phyloP scores from a whole-genome alignment of 2,797 vertebrate genomes.

The Triplophysa yarkandensis region DNA sequence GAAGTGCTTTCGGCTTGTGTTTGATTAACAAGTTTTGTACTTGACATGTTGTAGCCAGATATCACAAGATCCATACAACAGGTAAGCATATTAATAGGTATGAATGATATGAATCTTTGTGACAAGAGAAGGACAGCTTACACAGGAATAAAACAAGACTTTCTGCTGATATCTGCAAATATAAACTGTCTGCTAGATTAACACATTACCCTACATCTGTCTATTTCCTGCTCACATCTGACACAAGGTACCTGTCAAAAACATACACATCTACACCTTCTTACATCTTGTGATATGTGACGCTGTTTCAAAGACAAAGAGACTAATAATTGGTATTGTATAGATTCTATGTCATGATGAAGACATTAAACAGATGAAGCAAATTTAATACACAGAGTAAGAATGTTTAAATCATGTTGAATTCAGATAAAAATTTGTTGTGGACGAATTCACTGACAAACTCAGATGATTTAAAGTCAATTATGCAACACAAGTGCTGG shows the following conservation, averaged over 20 bases:
- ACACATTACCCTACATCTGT: conserved; percentile 64
- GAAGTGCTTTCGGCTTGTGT: neutral
- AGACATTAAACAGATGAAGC: conserved; percentile 3
- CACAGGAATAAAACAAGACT: conserved; percentile 63
- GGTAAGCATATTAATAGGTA: conserved; percentile 40
- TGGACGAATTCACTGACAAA: conserved; percentile 38
- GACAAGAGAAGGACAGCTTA: conserved; percentile 64
- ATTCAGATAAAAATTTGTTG: neutral
- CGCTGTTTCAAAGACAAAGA: neutral
- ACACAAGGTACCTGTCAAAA: conserved; percentile 69
- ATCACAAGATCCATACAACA: conserved; percentile 52
- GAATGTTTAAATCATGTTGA: neutral
- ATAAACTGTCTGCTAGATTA: conserved; percentile 68
- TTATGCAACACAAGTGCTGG: conserved; percentile 51
- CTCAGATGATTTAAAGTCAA: conserved; percentile 52
- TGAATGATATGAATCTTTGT: conserved; percentile 61
- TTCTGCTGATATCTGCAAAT: conserved; percentile 75
- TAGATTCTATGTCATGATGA: conserved; percentile 13
- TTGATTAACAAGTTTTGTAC: neutral
- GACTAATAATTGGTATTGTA: conserved; percentile 20
- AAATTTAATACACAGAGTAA: conserved; percentile 5
- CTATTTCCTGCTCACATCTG: conserved; percentile 66
- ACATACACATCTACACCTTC: conserved; percentile 67
- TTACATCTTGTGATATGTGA: conserved; percentile 54
- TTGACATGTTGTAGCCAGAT: neutral